A percentile compares a stretch with the other conserved stretches of the same genome.
phyloP scores from a whole-genome alignment of 1,140 invertebrate genomes.

The Eurosta solidaginis region DNA sequence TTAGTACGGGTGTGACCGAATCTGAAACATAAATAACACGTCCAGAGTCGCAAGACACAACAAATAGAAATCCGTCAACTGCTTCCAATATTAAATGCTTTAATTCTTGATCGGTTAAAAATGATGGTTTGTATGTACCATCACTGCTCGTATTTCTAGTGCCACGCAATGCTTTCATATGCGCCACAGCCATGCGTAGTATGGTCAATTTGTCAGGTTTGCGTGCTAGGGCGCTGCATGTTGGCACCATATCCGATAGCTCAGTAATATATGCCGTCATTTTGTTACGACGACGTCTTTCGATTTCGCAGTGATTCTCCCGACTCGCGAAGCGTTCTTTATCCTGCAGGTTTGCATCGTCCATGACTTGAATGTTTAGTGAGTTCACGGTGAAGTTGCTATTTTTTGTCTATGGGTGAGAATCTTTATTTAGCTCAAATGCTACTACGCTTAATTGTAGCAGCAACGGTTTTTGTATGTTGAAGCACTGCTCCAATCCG shows the following conservation, averaged over 20 bases:
- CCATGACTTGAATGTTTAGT: constrained; percentile 64
- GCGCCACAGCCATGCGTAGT: too few species aligned
- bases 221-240: too few species aligned
- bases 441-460: too few species aligned
- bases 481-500: too few species aligned
- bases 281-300: constrained; percentile 96
- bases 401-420: too few species aligned
- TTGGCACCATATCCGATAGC: constrained; percentile 99
- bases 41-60: constrained; percentile 96
- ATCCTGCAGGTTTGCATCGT: constrained; percentile 91
- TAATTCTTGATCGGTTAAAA: constrained; percentile 97
- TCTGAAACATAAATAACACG: constrained; percentile 98
- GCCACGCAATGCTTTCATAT: too few species aligned
- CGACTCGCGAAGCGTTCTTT: constrained; percentile 94
- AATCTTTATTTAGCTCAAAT: too few species aligned
- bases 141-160: too few species aligned
- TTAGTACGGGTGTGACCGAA: constrained; percentile 96
- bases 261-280: constrained; percentile 99
- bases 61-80: constrained; percentile 98
- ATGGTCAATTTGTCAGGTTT: too few species aligned
- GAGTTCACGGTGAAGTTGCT: too few species aligned
- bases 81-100: constrained; percentile 99
- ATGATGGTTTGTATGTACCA: too few species aligned
- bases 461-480: too few species aligned
- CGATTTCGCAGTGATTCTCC: constrained; percentile 99